Conservation (phyloP, 2,113 vertebrate genomes). For the Galbula dea region DNA sequence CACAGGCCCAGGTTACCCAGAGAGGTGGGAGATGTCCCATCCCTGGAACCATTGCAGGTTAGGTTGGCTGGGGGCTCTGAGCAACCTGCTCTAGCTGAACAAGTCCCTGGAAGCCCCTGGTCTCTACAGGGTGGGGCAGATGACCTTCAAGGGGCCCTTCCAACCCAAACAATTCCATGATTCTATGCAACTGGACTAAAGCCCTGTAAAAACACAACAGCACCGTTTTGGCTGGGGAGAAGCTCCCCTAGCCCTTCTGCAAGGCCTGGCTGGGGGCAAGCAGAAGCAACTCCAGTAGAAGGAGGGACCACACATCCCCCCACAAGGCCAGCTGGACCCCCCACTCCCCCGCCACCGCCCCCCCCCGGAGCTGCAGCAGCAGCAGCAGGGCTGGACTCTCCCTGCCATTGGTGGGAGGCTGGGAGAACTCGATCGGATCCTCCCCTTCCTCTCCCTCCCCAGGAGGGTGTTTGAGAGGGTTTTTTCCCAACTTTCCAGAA, state of each 20-base stretch:
- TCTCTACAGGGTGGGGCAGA: background rate
- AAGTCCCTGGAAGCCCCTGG: too few species aligned
- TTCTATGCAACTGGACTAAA: background rate
- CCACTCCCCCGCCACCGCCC: background rate
- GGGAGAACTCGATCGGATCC: background rate
- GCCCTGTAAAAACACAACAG: background rate
- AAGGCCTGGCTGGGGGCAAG: background rate
- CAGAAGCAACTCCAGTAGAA: background rate
- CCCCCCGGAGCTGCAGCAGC: background rate
- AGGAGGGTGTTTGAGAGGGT: background rate
- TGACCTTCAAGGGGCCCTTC: background rate
- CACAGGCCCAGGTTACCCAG: background rate
- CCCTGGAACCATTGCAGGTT: background rate
- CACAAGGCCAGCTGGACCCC: background rate
- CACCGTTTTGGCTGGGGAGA: rapidly evolving
- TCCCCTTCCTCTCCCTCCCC: constrained; percentile 56
- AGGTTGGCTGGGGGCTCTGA: background rate
- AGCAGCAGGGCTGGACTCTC: background rate
- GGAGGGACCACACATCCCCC: background rate
- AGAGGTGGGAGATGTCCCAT: background rate
- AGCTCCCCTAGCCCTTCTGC: rapidly evolving
- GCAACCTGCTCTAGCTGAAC: background rate
- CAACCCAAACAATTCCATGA: background rate
- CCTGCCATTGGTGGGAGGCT: constrained; percentile 12
- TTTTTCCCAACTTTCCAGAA: constrained; percentile 63